Conservation (phyloP, 2,888 invertebrate genomes). For the Altica lythri region DNA sequence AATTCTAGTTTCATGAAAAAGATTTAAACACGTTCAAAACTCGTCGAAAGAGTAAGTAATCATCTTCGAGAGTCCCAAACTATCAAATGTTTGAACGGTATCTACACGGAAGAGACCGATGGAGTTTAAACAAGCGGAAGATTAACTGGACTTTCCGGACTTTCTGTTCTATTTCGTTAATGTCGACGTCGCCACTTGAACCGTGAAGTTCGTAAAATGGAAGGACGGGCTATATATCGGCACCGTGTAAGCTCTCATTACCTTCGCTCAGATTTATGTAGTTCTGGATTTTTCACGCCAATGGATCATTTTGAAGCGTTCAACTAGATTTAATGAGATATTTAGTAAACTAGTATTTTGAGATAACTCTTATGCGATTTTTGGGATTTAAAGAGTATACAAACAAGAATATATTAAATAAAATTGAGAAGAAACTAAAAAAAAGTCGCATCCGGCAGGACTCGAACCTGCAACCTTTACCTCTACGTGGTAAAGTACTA, state of each 20-base stretch:
- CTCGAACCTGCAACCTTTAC: too few relatives aligned
- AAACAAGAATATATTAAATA: too few relatives aligned
- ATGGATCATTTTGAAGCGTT: too few relatives aligned
- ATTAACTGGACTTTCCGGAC: constrained; percentile 42
- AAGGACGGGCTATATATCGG: constrained; percentile 34
- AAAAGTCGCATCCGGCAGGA: too few relatives aligned
- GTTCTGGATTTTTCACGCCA: constrained; percentile 20
- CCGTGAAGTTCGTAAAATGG: constrained; percentile 30
- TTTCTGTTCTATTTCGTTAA: constrained; percentile 36
- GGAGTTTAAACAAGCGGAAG: constrained; percentile 41
- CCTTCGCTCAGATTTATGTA: constrained; percentile 21
- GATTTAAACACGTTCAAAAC: constrained; percentile 29
- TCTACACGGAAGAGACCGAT: constrained; percentile 28
- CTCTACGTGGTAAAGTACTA: too few relatives aligned
- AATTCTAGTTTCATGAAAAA: constrained; percentile 20
- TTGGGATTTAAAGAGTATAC: too few relatives aligned
- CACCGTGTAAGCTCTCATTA: constrained; percentile 36
- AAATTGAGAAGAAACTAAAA: too few relatives aligned
- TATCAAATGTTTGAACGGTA: constrained; percentile 31
- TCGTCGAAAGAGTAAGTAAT: constrained; percentile 33
- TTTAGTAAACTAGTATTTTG: constrained; percentile 3
- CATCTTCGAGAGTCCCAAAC: constrained; percentile 29
- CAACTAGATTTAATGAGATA: too few relatives aligned
- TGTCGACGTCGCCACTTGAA: constrained; percentile 22
- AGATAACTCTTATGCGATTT: too few relatives aligned